phyloP scores from a whole-genome alignment of 2,888 invertebrate genomes.

The Campaea margaritaria region DNA sequence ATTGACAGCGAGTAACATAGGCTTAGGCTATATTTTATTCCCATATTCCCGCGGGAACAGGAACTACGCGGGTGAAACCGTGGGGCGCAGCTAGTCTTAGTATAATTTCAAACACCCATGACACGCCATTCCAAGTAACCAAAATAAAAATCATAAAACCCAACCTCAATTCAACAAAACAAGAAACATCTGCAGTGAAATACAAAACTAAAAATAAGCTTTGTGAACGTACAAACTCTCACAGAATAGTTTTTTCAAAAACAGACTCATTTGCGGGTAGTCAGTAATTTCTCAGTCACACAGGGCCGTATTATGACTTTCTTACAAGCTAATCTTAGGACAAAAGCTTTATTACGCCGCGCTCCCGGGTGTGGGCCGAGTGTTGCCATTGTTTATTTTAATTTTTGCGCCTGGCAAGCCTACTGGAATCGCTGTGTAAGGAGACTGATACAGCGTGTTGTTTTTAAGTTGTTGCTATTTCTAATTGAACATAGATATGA shows the following conservation, averaged over 20 bases:
- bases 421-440: slow-evolving; percentile 65
- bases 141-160: neutral
- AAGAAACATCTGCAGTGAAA: neutral
- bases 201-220: slow-evolving; percentile 31
- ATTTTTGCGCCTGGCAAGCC: slow-evolving; percentile 80
- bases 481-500: no score
- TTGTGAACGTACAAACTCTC: slow-evolving; percentile 5
- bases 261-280: slow-evolving; percentile 41
- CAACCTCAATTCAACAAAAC: neutral
- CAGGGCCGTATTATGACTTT: slow-evolving; percentile 59
- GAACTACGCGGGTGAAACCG: no score
- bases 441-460: slow-evolving; percentile 57
- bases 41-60: no score
- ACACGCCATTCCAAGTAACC: neutral
- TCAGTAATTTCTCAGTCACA: slow-evolving; percentile 34
- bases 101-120: neutral
- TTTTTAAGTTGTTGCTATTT: neutral
- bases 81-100: no score
- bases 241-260: slow-evolving; percentile 31
- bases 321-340: slow-evolving; percentile 84
- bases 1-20: no score
- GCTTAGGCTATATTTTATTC: no score
- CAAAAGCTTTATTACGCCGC: slow-evolving; percentile 79
- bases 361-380: slow-evolving; percentile 78
- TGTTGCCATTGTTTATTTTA: slow-evolving; percentile 81